Evolutionary conservation across 2,888 invertebrate genomes (phyloP).

Genomic region (Griposia aprilina): DNA sequence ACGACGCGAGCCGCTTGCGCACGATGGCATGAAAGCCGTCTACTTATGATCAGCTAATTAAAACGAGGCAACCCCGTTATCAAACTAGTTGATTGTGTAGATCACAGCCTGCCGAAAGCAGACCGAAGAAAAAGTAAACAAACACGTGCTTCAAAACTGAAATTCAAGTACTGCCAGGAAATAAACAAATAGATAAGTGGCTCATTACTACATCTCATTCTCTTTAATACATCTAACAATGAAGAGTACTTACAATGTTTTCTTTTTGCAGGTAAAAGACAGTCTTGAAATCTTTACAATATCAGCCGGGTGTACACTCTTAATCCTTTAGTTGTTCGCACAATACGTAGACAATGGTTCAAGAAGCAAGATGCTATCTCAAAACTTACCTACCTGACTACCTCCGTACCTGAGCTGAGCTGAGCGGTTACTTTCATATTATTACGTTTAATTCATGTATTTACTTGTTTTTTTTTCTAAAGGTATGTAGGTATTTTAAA

Average conservation of each 20-base stretch:
- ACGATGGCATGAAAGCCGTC: no score
- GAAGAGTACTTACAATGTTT: constrained; percentile 19
- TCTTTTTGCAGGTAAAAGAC: constrained; percentile 14
- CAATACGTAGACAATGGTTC: constrained; percentile 38
- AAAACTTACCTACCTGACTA: constrained; percentile 16
- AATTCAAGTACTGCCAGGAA: constrained; percentile 9
- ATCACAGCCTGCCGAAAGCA: background rate
- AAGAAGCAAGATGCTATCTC: constrained; percentile 50
- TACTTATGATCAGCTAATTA: background rate
- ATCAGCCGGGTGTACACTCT: constrained; percentile 31
- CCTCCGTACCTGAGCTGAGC: background rate
- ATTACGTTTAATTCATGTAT: constrained; percentile 6
- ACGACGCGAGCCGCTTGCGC: no score
- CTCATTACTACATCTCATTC: constrained; percentile 15
- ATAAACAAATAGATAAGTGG: constrained; percentile 22
- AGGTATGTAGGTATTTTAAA: no score
- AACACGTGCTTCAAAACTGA: constrained; percentile 5
- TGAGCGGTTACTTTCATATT: constrained; percentile 18
- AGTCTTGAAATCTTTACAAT: constrained; percentile 42
- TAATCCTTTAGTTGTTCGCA: constrained; percentile 44
- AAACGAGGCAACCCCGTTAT: no score
- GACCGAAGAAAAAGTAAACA: background rate
- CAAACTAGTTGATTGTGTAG: background rate
- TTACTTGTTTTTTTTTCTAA: constrained; percentile 19
- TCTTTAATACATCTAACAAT: background rate